A percentile compares a stretch with the other conserved stretches of the same genome.
Conservation (phyloP, 2,797 vertebrate genomes). For the Lithobates pipiens region DNA sequence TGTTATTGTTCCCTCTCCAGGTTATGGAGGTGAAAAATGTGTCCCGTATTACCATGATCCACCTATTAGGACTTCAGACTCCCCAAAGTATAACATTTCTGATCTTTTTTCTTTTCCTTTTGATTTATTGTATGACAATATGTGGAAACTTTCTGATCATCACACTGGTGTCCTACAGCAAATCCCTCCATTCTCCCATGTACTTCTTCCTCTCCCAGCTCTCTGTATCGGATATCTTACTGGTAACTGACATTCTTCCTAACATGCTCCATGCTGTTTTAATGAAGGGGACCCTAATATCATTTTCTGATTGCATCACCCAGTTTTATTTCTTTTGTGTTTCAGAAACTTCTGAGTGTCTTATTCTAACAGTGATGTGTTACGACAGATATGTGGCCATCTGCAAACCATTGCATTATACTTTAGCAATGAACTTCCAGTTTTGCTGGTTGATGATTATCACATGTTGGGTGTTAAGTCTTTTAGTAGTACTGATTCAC, state of each 20-base stretch:
- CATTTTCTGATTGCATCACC: background rate
- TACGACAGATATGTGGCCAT: slow-evolving; percentile 47
- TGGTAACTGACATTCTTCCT: slow-evolving; percentile 6
- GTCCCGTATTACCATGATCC: background rate
- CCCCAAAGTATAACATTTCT: background rate
- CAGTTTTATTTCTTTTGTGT: slow-evolving; percentile 33
- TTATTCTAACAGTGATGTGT: slow-evolving; percentile 32
- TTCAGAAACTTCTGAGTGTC: slow-evolving; percentile 2
- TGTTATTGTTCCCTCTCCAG: no score
- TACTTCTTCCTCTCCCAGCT: slow-evolving; percentile 39
- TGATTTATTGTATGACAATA: slow-evolving; percentile 17
- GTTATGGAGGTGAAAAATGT: background rate
- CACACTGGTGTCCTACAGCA: slow-evolving; percentile 1
- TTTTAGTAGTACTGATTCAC: background rate
- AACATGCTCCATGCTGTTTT: background rate
- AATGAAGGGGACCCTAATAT: background rate
- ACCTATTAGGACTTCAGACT: slow-evolving; percentile 20
- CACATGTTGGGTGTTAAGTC: slow-evolving; percentile 4
- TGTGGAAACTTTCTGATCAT: slow-evolving; percentile 39
- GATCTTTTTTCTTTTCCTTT: background rate
- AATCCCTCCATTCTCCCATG: slow-evolving; percentile 25
- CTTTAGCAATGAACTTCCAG: background rate
- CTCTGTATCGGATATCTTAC: slow-evolving; percentile 6
- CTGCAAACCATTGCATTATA: slow-evolving; percentile 24
- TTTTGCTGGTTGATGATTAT: background rate